Evolutionary conservation across 1,140 invertebrate genomes (phyloP).

Genomic region (Zaprionus nigranus): DNA sequence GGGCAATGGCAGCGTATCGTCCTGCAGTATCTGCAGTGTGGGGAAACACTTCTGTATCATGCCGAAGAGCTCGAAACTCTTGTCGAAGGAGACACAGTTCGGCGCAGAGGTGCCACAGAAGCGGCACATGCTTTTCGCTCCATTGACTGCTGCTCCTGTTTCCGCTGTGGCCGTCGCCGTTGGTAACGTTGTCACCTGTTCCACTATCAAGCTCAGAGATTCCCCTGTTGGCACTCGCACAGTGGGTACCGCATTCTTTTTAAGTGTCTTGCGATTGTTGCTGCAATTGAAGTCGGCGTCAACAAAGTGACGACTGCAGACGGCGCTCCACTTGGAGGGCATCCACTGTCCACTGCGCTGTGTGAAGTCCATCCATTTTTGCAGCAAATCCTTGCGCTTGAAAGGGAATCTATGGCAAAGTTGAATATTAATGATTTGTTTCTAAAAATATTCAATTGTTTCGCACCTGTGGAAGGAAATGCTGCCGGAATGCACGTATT

Average conservation of each 20-base stretch:
- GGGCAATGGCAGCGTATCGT: conserved; percentile 72
- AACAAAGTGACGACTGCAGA: conserved; percentile 76
- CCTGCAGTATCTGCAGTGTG: conserved; percentile 76
- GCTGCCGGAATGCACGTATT: conserved; percentile 77
- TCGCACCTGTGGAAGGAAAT: conserved; percentile 79
- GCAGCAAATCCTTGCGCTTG: conserved; percentile 68
- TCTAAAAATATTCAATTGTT: not conserved
- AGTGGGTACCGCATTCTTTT: conserved; percentile 75
- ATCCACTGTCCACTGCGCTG: conserved; percentile 68
- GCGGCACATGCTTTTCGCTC: conserved; percentile 63
- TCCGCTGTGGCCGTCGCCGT: conserved; percentile 19
- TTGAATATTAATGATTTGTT: not conserved
- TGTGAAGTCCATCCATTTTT: conserved; percentile 78
- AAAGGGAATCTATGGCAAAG: conserved; percentile 68
- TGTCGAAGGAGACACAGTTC: conserved; percentile 71
- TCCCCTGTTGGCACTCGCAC: conserved; percentile 32
- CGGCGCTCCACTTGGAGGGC: conserved; percentile 77
- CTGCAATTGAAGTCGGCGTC: conserved; percentile 71
- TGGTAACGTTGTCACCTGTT: conserved; percentile 41
- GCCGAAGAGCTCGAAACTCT: conserved; percentile 75
- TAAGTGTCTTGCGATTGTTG: conserved; percentile 70
- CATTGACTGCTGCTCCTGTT: not conserved
- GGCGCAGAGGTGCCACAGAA: conserved; percentile 60
- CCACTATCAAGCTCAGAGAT: conserved; percentile 32
- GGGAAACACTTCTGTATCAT: conserved; percentile 83